Base-by-base conservation (phyloP, 2,113 vertebrate genomes). In the Forbesichthys agassizii region DNA sequence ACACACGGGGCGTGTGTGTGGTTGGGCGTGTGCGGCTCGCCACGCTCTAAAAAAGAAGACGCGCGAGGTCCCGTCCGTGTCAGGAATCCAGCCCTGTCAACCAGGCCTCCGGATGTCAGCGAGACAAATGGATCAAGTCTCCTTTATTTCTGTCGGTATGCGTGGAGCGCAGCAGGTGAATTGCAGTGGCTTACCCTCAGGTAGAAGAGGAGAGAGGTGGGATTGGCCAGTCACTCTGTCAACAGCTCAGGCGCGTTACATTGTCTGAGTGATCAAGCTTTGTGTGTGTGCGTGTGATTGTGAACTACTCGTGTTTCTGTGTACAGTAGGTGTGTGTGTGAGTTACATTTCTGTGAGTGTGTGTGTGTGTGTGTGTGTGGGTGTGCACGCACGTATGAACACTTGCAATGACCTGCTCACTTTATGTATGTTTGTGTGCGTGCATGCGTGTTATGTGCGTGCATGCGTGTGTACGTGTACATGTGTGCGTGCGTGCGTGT, bases 121-220 rank as follows among this genome's bases (percentile, higher is more conserved):
- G 78, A 76, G 73, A 75, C 73, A 42, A 66, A 86, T 77, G 75
- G 73, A 83, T 79, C 67, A 70, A 73, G 67, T 67, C 57, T 14
- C 79, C 68, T 69, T 60, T 76, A 86, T 83, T 86, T 77, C 52
- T 62, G 59, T 27, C 27, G 27, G 16, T 71, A 64, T 84, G 80
- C 68, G 63, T 59, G 36, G 62, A 81, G 75, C 61, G 7, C 65
- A 71, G 74, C 33, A 9, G 64, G 69, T 67, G 75, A 82, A 85
- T 81, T 71, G 55, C 73, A 82, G 78, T 76, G 77, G 77, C 7
- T 42, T 8, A 4, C 52, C 16, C 5, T 55, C 54, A 55, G 10
- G 20, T 18, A 1, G 20, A 18, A 55, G 14, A 18, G 13, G 5
- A 1, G n/a, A 16, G 2, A 18, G 63, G 52, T 65, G 33, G 66